Base-by-base conservation (phyloP, 2,888 invertebrate genomes). In the Phengaris arion region DNA sequence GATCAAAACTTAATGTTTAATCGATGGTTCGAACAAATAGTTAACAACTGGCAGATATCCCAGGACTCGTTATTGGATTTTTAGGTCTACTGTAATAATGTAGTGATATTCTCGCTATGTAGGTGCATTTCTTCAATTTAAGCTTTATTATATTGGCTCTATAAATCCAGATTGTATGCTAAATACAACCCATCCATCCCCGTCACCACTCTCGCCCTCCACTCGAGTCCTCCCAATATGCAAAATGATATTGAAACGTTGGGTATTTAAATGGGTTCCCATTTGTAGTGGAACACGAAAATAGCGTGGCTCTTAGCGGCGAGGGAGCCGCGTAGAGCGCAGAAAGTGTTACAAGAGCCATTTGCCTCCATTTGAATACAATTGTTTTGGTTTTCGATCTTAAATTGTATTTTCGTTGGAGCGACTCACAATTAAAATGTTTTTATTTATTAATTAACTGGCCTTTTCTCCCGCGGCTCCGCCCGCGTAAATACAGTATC, bases 281-380 rank as follows among this genome's bases (percentile, higher is more conserved):
- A 94, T 94, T 94, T 94, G 93, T 93, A 92, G 86, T 87, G 88
- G 88, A 91, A 94, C 94, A 94, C 92, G 94, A 92, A 94, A 94
- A 94, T 93, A 92, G 94, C 94, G 94, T 94, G 94, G 94, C 93
- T 90, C 89, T 92, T 88, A 87, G 88, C 86, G 84, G 87, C 86
- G 88, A 89, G 90, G 91, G 90, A 87, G 82, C 81, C 80, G 81
- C 80, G 82, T 82, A 93, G 92, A 90, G 85, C 84, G 90, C 85
- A 84, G 83, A 88, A 89, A 87, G 82, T 83, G 81, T 82, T 75
- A 78, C 80, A 87, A 81, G 81, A 82, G 86, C 79, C 82, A 79
- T 84, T 57, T n/a, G 48, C 35, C 35, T 35, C 35, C 35, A 35
- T 35, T 35, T 2, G 35, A 35, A 35, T 35, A 35, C 35, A 35